phyloP scores from a whole-genome alignment of 2,113 vertebrate genomes.

The Muscicapa adusta region DNA sequence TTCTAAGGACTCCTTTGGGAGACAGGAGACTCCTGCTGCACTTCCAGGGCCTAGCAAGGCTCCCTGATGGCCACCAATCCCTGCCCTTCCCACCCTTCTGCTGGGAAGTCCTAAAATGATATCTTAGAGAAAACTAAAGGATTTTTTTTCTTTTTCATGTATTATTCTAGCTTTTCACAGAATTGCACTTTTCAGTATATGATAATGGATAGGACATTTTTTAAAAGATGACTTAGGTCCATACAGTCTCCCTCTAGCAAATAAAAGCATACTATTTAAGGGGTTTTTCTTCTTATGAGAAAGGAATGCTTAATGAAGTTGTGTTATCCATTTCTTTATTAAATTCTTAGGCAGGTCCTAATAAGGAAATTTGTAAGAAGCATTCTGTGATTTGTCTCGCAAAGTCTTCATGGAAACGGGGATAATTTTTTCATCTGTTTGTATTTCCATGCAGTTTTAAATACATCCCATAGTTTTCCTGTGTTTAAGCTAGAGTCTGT shows the following conservation, averaged over 20 bases:
- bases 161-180: background rate
- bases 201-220: background rate
- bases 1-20: background rate
- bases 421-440: background rate
- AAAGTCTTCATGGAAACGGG: background rate
- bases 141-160: background rate
- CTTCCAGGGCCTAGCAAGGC: background rate
- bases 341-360: background rate
- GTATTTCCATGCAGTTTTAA: background rate
- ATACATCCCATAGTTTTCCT: background rate
- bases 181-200: background rate
- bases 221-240: accelerated
- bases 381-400: background rate
- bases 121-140: background rate
- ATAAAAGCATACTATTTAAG: background rate
- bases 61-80: background rate
- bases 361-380: background rate
- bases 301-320: background rate
- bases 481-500: background rate
- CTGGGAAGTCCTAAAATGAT: background rate
- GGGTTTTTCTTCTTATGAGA: background rate
- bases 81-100: background rate
- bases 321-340: background rate
- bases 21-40: background rate
- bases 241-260: background rate